phyloP scores from a whole-genome alignment of 2,797 vertebrate species.

The Spatula clypeata region DNA sequence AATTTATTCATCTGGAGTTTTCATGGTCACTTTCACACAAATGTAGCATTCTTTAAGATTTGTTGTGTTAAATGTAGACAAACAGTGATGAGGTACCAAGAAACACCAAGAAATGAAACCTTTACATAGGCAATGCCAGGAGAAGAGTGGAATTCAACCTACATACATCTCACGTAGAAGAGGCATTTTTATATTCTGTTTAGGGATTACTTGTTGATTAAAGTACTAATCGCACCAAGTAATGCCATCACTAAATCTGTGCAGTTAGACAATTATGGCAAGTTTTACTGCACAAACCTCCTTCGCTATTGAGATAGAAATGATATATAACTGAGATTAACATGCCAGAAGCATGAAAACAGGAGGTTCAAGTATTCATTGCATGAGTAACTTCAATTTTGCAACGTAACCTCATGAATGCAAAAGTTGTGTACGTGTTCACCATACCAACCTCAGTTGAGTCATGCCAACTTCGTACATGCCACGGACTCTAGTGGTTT shows the following conservation, averaged over 20 bases:
- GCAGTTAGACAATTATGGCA: background rate
- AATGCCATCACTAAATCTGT: background rate
- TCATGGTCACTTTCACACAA: background rate
- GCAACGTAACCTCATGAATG: background rate
- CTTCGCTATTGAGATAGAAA: background rate
- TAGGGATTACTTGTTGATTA: background rate
- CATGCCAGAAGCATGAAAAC: background rate
- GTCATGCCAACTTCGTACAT: background rate
- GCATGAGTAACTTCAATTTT: background rate
- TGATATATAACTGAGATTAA: background rate
- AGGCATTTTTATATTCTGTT: background rate
- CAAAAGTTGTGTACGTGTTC: rapidly evolving
- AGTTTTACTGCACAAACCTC: background rate
- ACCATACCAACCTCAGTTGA: background rate
- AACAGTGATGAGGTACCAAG: background rate
- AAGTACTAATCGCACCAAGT: background rate
- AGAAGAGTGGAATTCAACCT: background rate
- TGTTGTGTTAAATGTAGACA: background rate
- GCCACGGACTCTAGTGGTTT: background rate
- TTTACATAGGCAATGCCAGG: background rate
- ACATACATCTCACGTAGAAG: background rate
- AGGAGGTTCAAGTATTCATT: background rate
- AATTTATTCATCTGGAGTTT: background rate
- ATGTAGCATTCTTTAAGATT: background rate
- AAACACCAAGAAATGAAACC: background rate